Evolutionary conservation across 2,797 vertebrate species (phyloP).

Genomic region (Mus spretus): DNA sequence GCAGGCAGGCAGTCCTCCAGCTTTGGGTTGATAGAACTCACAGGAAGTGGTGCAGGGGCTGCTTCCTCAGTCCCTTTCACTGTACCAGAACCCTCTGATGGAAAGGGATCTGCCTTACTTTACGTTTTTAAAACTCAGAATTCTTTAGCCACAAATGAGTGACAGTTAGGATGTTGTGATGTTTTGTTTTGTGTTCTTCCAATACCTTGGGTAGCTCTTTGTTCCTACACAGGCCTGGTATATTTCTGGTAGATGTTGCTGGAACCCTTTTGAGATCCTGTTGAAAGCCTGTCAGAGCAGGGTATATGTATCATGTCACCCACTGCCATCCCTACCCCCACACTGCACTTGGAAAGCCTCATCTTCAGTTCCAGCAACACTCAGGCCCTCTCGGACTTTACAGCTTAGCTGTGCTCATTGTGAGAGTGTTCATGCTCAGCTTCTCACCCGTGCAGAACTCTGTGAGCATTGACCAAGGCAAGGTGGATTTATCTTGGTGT

Average conservation of each 20-base stretch:
- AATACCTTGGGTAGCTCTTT: slow-evolving; percentile 23
- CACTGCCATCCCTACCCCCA: neutral
- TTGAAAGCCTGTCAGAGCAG: slow-evolving; percentile 32
- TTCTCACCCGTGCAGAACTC: slow-evolving; percentile 60
- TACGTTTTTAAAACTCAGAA: neutral
- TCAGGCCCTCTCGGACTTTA: neutral
- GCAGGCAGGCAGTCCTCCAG: neutral
- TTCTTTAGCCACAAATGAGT: neutral
- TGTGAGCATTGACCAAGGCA: neutral
- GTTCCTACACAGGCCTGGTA: neutral
- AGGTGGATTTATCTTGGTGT: slow-evolving; percentile 24
- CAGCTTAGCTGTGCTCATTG: neutral
- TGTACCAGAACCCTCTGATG: neutral
- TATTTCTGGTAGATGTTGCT: slow-evolving; percentile 34
- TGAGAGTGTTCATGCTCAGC: neutral
- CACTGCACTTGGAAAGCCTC: slow-evolving; percentile 51
- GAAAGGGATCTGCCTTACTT: neutral
- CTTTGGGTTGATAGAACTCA: neutral
- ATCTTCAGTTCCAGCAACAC: slow-evolving; percentile 47
- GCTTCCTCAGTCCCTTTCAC: neutral
- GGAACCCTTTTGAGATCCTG: slow-evolving; percentile 49
- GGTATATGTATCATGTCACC: neutral
- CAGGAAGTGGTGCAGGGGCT: neutral
- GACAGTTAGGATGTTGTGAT: neutral
- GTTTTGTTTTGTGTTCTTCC: neutral